Base-by-base conservation (phyloP, 2,113 vertebrate species). In the Neoarius graeffei region DNA sequence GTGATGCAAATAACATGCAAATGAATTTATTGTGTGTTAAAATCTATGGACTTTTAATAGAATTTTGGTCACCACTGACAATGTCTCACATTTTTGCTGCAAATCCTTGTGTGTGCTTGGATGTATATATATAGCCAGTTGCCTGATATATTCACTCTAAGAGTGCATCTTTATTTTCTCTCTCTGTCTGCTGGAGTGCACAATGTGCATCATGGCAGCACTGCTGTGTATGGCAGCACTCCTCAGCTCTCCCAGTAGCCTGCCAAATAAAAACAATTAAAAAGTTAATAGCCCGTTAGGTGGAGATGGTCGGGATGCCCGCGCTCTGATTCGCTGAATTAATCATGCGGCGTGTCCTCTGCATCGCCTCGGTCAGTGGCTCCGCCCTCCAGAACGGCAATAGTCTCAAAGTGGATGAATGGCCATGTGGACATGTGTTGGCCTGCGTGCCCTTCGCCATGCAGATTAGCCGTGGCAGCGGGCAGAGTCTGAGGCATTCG, bases 221-320 rank as follows among this genome's bases (percentile, higher is more conserved):
- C 60, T 67, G 79, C 84, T 60, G 88, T 48, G 77, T 64, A 54
- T 73, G 74, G 82, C 64, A 64, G 88, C 56, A 27, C 83, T 84
- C 79, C 82, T 85, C 77, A 56, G 84, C 81, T 87, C 66, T 86
- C 54, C 57, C 86, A 87, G 87, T 85, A 87, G 84, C 67, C 89
- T 86, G 90, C 89, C 91, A 88, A 90, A 91, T 91, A 87, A 92
- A 91, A 91, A 92, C 92, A 90, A 91, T 91, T 93, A 92, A 88
- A 91, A 62, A 85, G 42, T 83, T 91, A 92, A 92, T 90, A 88
- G 89, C 84, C 90, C 83, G 62, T 91, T 91, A 91, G 89, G 87
- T 82, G 85, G 82, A 87, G 88, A 81, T 89, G 86, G 90, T 87
- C 48, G 82, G 86, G 88, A 89, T 66, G 82, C 85, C 77, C 83